Evolutionary conservation across 2,888 invertebrate genomes (phyloP).

Genomic region (Uloborus plumipes): DNA sequence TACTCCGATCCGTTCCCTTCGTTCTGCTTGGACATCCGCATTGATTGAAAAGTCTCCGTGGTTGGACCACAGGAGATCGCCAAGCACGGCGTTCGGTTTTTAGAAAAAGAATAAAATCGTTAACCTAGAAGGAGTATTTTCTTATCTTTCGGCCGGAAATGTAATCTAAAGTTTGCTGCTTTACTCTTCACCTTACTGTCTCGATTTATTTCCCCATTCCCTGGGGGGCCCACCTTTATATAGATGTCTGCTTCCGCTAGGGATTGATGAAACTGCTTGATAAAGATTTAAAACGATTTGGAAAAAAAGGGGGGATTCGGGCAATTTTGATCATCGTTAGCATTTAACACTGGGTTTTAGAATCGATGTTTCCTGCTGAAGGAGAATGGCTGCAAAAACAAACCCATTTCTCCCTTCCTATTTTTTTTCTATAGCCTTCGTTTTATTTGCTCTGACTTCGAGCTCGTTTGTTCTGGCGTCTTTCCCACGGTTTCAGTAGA

Average conservation of each 20-base stretch:
- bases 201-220: not conserved
- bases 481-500: conserved; percentile 31
- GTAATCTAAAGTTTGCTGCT: conserved; percentile 38
- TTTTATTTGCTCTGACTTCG: conserved; percentile 29
- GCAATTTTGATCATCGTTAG: conserved; percentile 47
- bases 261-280: conserved; percentile 45
- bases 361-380: conserved; percentile 45
- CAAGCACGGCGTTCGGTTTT: too few species aligned
- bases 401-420: conserved; percentile 6
- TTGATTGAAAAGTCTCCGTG: too few species aligned
- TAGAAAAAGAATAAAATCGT: conserved; percentile 8
- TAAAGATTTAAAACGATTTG: conserved; percentile 36
- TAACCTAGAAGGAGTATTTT: conserved; percentile 11
- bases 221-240: not conserved
- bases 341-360: conserved; percentile 32
- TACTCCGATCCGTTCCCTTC: too few species aligned
- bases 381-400: conserved; percentile 33
- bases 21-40: too few species aligned
- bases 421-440: conserved; percentile 30
- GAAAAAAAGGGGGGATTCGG: not conserved
- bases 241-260: conserved; percentile 31
- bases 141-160: conserved; percentile 41
- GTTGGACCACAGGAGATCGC: too few species aligned
- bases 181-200: conserved; percentile 27
- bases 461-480: conserved; percentile 39